Percentiles rank a stretch among this genome's conserved stretches.
Evolutionary conservation across 2,888 invertebrate species (phyloP).

Genomic region (Lamellibrachia columna): DNA sequence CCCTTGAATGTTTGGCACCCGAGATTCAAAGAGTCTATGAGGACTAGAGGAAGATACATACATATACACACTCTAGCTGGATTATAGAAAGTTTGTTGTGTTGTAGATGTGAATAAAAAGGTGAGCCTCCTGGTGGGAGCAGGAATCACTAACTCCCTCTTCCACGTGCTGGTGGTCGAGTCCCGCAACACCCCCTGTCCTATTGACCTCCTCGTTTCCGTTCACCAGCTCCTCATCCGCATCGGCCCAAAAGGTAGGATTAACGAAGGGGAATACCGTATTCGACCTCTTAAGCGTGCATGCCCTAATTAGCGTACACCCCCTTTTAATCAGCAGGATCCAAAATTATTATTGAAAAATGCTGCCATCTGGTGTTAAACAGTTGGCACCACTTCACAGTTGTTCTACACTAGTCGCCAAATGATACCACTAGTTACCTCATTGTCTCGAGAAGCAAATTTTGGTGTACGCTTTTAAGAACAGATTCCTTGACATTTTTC

Average conservation of each 20-base stretch:
- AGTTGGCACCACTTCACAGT: too few relatives aligned
- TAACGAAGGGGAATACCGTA: neutral
- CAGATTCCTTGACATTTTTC: too few relatives aligned
- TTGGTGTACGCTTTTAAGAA: too few relatives aligned
- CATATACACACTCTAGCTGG: neutral
- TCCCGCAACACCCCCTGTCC: constrained; percentile 43
- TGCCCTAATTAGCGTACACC: too few relatives aligned
- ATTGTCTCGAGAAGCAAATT: too few relatives aligned
- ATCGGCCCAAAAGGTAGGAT: constrained; percentile 62
- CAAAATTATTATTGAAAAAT: too few relatives aligned
- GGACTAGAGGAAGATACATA: neutral
- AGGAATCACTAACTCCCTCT: constrained; percentile 56
- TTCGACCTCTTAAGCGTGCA: neutral
- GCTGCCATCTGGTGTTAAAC: too few relatives aligned
- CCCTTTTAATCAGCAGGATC: too few relatives aligned
- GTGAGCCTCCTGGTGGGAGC: constrained; percentile 55
- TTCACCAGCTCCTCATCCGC: constrained; percentile 59
- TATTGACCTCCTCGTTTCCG: constrained; percentile 53
- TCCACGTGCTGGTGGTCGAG: constrained; percentile 55
- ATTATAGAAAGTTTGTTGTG: neutral
- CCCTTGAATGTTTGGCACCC: too few relatives aligned
- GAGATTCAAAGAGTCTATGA: too few relatives aligned
- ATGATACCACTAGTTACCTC: neutral
- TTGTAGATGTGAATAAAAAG: constrained; percentile 53
- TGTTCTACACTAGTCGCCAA: neutral